phyloP scores from a whole-genome alignment of 2,113 vertebrate species.

The Rhinolophus sinicus region DNA sequence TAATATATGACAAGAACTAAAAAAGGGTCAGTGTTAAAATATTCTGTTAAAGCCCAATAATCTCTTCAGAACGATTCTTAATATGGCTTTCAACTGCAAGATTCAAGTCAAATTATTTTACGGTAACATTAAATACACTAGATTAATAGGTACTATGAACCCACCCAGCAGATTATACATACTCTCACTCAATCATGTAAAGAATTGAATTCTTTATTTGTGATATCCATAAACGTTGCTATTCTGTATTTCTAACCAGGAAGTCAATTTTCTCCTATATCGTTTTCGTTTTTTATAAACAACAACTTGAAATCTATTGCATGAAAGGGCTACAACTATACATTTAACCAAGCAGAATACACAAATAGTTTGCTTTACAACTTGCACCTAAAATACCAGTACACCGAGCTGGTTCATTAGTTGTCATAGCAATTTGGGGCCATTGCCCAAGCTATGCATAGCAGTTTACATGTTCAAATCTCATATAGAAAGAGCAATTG shows the following conservation, averaged over 20 bases:
- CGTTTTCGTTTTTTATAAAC: conserved; percentile 83
- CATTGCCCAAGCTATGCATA: conserved; percentile 76
- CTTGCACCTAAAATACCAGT: conserved; percentile 83
- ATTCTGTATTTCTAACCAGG: conserved; percentile 87
- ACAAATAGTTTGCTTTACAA: conserved; percentile 88
- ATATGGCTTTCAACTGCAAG: neutral
- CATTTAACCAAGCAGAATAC: conserved; percentile 88
- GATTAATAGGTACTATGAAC: conserved; percentile 37
- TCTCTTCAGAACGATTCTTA: neutral
- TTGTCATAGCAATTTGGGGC: conserved; percentile 75
- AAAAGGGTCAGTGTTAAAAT: neutral
- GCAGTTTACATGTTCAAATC: conserved; percentile 73
- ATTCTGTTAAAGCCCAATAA: conserved; percentile 1
- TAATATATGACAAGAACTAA: neutral
- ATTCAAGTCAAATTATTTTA: neutral
- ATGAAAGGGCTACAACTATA: conserved; percentile 89
- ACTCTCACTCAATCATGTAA: conserved; percentile 89
- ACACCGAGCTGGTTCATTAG: conserved; percentile 82
- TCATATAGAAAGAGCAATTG: conserved; percentile 70
- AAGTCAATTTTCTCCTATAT: conserved; percentile 86
- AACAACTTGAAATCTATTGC: conserved; percentile 87
- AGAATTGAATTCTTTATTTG: conserved; percentile 90
- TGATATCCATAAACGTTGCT: conserved; percentile 88
- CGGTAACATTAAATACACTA: neutral
- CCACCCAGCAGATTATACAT: conserved; percentile 84